phyloP scores from a whole-genome alignment of 2,113 vertebrate species.

The Benitochromis conjunctus region DNA sequence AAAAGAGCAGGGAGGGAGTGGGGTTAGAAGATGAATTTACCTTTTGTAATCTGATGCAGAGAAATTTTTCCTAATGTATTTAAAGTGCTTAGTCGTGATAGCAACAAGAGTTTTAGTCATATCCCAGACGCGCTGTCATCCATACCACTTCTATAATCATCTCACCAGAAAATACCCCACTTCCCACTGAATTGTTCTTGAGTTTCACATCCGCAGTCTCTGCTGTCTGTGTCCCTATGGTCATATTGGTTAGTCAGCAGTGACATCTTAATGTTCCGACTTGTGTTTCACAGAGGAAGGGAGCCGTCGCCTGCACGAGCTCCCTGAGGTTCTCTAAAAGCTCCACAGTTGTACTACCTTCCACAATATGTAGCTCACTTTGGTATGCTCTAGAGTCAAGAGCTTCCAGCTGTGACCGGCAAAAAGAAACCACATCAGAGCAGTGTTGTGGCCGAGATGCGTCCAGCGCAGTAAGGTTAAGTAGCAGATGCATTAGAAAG shows the following conservation, averaged over 20 bases:
- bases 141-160: constrained; percentile 6
- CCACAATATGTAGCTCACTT: background rate
- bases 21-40: background rate
- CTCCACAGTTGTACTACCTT: background rate
- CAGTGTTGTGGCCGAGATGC: background rate
- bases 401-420: background rate
- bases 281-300: constrained; percentile 45
- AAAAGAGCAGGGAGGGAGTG: background rate
- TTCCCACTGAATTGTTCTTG: constrained; percentile 10
- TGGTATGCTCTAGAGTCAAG: constrained; percentile 12
- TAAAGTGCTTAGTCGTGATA: constrained; percentile 3
- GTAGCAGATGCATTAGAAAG: background rate
- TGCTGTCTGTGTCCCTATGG: constrained; percentile 1
- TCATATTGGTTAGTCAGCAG: constrained; percentile 33
- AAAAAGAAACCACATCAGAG: background rate
- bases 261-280: constrained; percentile 43
- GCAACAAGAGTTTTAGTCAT: constrained; percentile 1
- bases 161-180: background rate
- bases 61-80: constrained; percentile 25
- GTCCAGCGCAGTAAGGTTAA: background rate
- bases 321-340: background rate
- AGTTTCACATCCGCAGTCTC: constrained; percentile 33
- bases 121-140: constrained; percentile 15
- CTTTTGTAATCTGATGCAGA: constrained; percentile 33
- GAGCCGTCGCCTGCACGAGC: background rate